Evolutionary conservation across 2,113 vertebrate species (phyloP).

Genomic region (Tragelaphus strepsiceros): DNA sequence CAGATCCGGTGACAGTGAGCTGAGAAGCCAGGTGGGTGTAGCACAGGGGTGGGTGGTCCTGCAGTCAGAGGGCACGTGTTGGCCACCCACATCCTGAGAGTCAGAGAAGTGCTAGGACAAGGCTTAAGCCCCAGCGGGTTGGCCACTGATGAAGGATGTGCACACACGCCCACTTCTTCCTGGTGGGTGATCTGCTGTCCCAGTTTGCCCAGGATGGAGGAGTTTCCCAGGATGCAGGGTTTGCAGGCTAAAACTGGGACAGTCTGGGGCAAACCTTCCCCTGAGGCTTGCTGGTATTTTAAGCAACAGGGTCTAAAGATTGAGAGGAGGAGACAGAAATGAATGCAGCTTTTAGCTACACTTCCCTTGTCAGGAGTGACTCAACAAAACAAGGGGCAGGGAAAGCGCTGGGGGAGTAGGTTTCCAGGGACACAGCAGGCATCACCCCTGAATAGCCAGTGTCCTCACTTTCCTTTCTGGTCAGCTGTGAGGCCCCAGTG

Average conservation of each 20-base stretch:
- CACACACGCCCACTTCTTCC: background rate
- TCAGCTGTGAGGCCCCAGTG: background rate
- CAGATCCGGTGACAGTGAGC: background rate
- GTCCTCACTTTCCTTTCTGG: background rate
- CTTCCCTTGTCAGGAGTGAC: background rate
- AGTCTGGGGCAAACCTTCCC: constrained; percentile 1
- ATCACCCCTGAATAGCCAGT: background rate
- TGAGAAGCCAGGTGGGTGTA: background rate
- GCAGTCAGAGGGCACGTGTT: background rate
- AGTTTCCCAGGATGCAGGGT: background rate
- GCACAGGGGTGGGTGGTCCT: background rate
- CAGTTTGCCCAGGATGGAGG: background rate
- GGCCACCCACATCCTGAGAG: background rate
- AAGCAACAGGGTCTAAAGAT: constrained; percentile 28
- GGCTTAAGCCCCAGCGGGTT: accelerated
- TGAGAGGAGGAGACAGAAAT: constrained; percentile 11
- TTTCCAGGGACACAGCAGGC: background rate
- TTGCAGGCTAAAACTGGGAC: background rate
- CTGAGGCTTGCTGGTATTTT: constrained; percentile 40
- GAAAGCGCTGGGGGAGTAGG: background rate
- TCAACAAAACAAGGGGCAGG: background rate
- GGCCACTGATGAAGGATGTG: no score
- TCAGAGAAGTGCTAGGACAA: background rate
- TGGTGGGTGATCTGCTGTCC: background rate
- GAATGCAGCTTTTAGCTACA: constrained; percentile 7